Conservation (phyloP, 2,797 vertebrate genomes). For the Mormyrops attenuatus region DNA sequence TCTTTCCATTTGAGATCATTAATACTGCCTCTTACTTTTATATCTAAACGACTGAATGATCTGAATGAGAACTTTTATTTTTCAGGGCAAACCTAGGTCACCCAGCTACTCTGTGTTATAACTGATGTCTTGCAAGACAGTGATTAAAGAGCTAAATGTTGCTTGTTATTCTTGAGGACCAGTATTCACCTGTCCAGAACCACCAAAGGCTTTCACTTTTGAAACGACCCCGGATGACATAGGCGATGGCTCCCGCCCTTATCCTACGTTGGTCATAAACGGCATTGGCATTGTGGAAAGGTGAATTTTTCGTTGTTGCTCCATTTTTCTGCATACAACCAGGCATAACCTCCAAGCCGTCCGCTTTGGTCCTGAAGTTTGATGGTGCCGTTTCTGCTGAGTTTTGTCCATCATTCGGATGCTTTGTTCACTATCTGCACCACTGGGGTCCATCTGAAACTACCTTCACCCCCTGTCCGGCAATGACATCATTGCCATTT, state of each 20-base stretch:
- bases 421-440: neutral
- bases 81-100: neutral
- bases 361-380: neutral
- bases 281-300: neutral
- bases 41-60: neutral
- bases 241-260: neutral
- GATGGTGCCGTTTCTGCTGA: neutral
- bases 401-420: neutral
- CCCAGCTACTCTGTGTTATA: neutral
- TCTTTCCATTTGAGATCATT: neutral
- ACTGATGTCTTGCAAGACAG: neutral
- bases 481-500: neutral
- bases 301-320: neutral
- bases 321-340: neutral
- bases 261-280: neutral
- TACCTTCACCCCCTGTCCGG: neutral
- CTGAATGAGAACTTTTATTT: neutral
- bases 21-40: neutral
- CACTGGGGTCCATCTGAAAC: neutral
- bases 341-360: neutral
- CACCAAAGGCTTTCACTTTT: neutral
- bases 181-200: neutral
- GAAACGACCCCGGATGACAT: neutral
- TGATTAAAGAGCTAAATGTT: neutral
- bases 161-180: neutral